A percentile compares a stretch with the other conserved stretches of the same genome.
Conservation (phyloP, 2,888 invertebrate genomes). For the Parnassius orleans region DNA sequence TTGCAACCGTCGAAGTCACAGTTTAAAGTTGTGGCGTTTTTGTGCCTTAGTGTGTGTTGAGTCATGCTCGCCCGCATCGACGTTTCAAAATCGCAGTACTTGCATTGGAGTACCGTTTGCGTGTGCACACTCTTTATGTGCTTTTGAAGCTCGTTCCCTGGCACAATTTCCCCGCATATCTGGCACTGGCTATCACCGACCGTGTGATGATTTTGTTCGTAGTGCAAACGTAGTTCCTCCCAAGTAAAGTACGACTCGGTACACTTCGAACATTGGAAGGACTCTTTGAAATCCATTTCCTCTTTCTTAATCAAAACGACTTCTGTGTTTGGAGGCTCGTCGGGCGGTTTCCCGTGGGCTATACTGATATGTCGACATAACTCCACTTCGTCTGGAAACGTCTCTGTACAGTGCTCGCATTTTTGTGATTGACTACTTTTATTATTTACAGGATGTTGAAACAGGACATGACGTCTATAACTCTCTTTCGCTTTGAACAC, state of each 20-base stretch:
- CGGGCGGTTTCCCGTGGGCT: conserved; percentile 40
- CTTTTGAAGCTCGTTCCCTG: conserved; percentile 52
- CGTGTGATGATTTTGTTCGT: conserved; percentile 56
- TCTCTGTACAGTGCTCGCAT: conserved; percentile 60
- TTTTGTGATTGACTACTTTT: conserved; percentile 43
- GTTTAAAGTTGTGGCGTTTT: conserved; percentile 59
- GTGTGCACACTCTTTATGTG: conserved; percentile 58
- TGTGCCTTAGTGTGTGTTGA: conserved; percentile 66
- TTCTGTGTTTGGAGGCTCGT: conserved; percentile 5
- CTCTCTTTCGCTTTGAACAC: conserved; percentile 67
- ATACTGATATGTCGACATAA: conserved; percentile 60
- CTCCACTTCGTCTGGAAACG: conserved; percentile 63
- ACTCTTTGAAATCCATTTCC: conserved; percentile 49
- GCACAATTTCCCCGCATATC: conserved; percentile 60
- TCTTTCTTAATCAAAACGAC: conserved; percentile 50
- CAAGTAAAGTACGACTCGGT: conserved; percentile 51
- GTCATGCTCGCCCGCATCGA: conserved; percentile 59
- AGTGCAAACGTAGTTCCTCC: conserved; percentile 59
- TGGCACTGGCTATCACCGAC: conserved; percentile 62
- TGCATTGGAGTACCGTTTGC: conserved; percentile 49
- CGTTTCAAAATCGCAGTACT: conserved; percentile 65
- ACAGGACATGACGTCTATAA: conserved; percentile 59
- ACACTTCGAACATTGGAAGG: conserved; percentile 66
- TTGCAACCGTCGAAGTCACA: conserved; percentile 59
- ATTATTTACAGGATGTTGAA: conserved; percentile 53